Evolutionary conservation across 1,140 invertebrate genomes (phyloP), one percentile per base, ranked within the genome.

Genomic region (Bombus waltoni): DNA sequence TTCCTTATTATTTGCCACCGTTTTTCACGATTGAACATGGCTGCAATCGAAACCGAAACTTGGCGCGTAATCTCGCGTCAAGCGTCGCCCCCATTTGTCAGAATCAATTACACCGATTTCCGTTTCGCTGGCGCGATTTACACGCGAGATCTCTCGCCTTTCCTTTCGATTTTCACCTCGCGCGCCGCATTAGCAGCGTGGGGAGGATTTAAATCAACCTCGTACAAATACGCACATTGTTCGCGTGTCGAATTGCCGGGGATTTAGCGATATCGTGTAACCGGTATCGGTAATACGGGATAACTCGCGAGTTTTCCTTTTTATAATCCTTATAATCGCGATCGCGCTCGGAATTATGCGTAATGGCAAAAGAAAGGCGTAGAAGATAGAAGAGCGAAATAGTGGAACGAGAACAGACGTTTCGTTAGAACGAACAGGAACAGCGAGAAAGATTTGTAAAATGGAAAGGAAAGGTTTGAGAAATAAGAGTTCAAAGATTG

Each of bases 21-120:
- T 74, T 81, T 81, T 74, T 73, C 80, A 65, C 53, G 3, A 62
- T 73, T 22, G 70, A 44, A 44, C 53, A 53, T 38, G 25, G n/a
- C 6, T 35, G 40, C 32, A 44, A 81, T 74, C 53, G 70, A 44
- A 35, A 73, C 38, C 57, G 70, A 81, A 73, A 81, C 80, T 73
- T 44, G 25, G 70, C 59, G 35, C 25, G 40, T 81, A 81, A 81
- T 81, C 81, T 35, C 32, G 42, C 44, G 71, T 65, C 71, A 75
- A 10, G 35, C 42, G 15, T 44, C 32, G 42, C 13, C 5, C 32
- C 32, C 81, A 82, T 82, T 82, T 82, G 57, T 82, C 81, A 82
- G 57, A 75, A 82, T 82, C 81, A 75, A 82, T 75, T 82, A 82
- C 57, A 81, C 13, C 53, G 38, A 59, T 75, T 68, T 59, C 25